Conservation (phyloP, 2,797 vertebrate genomes). For the Enteromius viviparus region DNA sequence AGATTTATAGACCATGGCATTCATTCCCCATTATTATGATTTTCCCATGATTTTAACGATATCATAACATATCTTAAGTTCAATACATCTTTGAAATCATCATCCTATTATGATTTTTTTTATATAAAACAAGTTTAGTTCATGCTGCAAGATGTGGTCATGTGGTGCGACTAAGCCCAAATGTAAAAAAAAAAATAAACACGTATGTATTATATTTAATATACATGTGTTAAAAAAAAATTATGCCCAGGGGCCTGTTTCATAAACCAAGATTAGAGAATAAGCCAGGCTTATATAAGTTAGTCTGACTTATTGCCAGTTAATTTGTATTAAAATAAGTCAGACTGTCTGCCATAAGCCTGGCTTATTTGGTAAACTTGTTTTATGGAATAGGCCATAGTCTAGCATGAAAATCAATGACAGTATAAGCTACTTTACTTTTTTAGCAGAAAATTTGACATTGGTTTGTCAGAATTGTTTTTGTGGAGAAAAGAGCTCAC, state of each 20-base stretch:
- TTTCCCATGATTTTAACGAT: neutral
- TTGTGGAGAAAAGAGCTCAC: neutral
- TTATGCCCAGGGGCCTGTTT: no score
- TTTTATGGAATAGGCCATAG: no score
- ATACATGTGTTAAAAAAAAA: neutral
- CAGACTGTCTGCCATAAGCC: no score
- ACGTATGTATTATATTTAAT: neutral
- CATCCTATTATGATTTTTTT: neutral
- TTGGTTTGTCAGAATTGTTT: slow-evolving; percentile 8
- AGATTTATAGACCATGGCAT: neutral
- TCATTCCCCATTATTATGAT: no score
- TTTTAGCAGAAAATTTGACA: neutral
- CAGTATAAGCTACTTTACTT: neutral
- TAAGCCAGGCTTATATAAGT: no score
- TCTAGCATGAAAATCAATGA: neutral
- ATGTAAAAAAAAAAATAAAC: no score
- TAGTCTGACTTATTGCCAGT: no score
- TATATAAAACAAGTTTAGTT: neutral
- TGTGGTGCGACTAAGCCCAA: neutral
- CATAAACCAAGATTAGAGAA: no score
- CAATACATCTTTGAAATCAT: no score
- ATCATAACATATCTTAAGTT: neutral
- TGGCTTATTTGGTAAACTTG: no score
- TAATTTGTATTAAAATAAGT: no score
- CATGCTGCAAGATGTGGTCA: neutral